A percentile compares a stretch with the other conserved stretches of the same genome.
Conservation (phyloP, 2,888 invertebrate species). For the Leptura quadrifasciata region DNA sequence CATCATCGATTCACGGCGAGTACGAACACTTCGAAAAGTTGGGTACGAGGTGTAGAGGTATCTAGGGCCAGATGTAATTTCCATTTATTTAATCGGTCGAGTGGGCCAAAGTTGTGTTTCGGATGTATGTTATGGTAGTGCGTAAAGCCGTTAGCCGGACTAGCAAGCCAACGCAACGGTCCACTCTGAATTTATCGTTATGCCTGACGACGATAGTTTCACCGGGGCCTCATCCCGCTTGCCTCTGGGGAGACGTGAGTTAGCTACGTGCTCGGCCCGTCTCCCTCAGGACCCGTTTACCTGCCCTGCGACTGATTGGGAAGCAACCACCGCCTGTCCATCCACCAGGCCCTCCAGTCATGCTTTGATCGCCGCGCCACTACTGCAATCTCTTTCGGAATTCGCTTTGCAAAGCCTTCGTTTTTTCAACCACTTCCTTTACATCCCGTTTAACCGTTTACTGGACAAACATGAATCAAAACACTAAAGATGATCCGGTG, state of each 20-base stretch:
- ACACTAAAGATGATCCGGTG: not conserved
- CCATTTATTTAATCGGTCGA: slow-evolving; percentile 57
- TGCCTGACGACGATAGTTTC: slow-evolving; percentile 68
- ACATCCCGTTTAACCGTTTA: slow-evolving; percentile 11
- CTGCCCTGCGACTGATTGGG: slow-evolving; percentile 74
- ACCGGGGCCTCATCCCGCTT: slow-evolving; percentile 58
- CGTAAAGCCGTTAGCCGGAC: slow-evolving; percentile 68
- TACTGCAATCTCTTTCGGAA: slow-evolving; percentile 25
- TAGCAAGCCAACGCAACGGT: slow-evolving; percentile 45
- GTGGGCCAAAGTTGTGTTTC: slow-evolving; percentile 51
- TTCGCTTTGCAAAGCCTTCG: slow-evolving; percentile 14
- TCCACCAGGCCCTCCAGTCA: slow-evolving; percentile 50
- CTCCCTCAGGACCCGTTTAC: slow-evolving; percentile 73
- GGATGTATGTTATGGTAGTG: slow-evolving; percentile 66
- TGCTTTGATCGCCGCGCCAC: slow-evolving; percentile 42
- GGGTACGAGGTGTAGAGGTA: slow-evolving; percentile 23
- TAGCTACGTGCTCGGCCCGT: slow-evolving; percentile 71
- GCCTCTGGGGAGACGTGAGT: slow-evolving; percentile 72
- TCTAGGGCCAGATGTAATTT: slow-evolving; percentile 52
- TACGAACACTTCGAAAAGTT: slow-evolving; percentile 32
- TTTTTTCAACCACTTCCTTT: not conserved
- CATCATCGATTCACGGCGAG: slow-evolving; percentile 26
- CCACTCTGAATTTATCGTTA: slow-evolving; percentile 70
- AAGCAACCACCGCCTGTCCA: slow-evolving; percentile 63
- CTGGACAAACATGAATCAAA: slow-evolving; percentile 7